Percentiles rank a stretch among this genome's conserved stretches.
Evolutionary conservation across 2,113 vertebrate genomes (phyloP).

Genomic region (Danionella cerebrum): DNA sequence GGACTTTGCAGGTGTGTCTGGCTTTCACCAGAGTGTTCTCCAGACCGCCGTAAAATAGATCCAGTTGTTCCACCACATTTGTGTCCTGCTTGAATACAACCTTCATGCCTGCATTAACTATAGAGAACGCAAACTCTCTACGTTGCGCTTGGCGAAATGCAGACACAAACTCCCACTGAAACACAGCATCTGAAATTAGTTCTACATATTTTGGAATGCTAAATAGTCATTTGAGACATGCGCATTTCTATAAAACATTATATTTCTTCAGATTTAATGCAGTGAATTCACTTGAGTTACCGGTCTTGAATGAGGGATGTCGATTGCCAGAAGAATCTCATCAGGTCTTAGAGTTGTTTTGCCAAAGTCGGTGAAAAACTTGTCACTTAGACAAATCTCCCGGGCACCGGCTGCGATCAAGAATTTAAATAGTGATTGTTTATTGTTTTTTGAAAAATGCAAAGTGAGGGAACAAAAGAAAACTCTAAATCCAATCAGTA

Average conservation of each 20-base stretch:
- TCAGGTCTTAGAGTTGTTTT: conserved; percentile 54
- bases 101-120: conserved; percentile 64
- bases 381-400: conserved; percentile 54
- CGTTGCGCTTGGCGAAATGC: conserved; percentile 70
- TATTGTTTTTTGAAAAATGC: no score
- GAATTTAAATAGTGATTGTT: no score
- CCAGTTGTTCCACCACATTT: conserved; percentile 56
- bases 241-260: no score
- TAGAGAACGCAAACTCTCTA: conserved; percentile 60
- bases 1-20: conserved; percentile 48
- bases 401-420: conserved; percentile 26
- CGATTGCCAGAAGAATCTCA: conserved; percentile 66
- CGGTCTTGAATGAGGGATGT: conserved; percentile 59
- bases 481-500: no score
- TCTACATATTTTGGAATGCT: no score
- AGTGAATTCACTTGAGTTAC: no score
- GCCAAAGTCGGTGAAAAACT: conserved; percentile 58
- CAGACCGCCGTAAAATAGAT: conserved; percentile 63
- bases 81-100: conserved; percentile 59
- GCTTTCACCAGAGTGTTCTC: conserved; percentile 39
- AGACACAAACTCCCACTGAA: conserved; percentile 65
- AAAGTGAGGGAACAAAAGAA: no score
- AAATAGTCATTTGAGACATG: no score
- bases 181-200: no score
- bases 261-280: no score